Evolutionary conservation across 2,888 invertebrate species (phyloP), one percentile per base, ranked within the genome.

Genomic region (Polylopha cassiicola): DNA sequence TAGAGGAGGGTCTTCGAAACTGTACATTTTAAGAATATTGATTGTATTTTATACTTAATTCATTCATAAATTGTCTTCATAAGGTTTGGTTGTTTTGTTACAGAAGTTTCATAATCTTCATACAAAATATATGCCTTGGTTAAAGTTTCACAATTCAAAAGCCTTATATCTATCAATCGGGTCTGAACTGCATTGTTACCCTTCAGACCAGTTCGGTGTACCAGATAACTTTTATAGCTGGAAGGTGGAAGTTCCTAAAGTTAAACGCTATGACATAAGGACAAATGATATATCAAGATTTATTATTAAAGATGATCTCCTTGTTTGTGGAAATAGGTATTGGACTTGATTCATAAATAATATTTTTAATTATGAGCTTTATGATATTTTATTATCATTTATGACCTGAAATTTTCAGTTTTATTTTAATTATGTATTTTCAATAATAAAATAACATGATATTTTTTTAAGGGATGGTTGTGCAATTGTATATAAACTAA

Each of bases 231-330:
- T 51, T 34, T 48, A 46, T 2, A 8, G 44, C 1, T 85, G 85
- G 85, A 65, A 49, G 33, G 4, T 74, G 33, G 52, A 69, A 27
- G 75, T 81, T 4, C 82, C 82, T 2, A 73, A 51, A 42, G 56
- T 74, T 4, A 46, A 48, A 29, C 63, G 78, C 43, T 45, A 63
- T 57, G 84, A 80, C 58, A 60, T 75, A 21, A 63, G 82, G 20
- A 85, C 80, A 9, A 76, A 81, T 71, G 85, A 85, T 50, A 73
- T 85, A 46, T 78, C 82, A 34, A 67, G 81, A 66, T 85, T 85
- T 65, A 47, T 76, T 4, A 37, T 76, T 2, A 76, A 62, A 52
- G 60, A 69, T 31, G 56, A 68, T 46, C 17, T 69, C 1, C 51
- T 85, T 29, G 61, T 69, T 28, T 82, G 81, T 67, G 85, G 81